Percentiles rank a stretch among this genome's conserved stretches.
Evolutionary conservation across 1,140 invertebrate species (phyloP).

Genomic region (Chrysomallon squamiferum): DNA sequence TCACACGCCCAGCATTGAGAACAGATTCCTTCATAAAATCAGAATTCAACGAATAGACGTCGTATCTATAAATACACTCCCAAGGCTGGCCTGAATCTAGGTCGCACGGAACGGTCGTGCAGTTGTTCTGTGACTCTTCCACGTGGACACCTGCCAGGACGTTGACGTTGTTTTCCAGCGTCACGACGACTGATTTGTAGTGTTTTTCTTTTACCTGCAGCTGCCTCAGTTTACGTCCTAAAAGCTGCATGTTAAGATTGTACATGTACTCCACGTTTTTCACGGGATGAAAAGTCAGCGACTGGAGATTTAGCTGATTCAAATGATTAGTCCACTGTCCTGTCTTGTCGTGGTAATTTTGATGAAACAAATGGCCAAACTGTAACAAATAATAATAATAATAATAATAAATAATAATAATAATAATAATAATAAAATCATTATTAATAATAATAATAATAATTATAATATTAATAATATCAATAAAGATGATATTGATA

Average conservation of each 20-base stretch:
- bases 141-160: neutral
- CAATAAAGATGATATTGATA: neutral
- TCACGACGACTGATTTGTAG: neutral
- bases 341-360: neutral
- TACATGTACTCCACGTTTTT: neutral
- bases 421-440: too few species aligned
- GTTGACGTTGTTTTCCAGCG: neutral
- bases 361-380: neutral
- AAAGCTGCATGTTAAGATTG: neutral
- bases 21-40: neutral
- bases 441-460: neutral
- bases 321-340: neutral
- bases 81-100: neutral
- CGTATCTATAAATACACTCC: neutral
- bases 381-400: neutral
- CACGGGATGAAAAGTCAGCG: neutral
- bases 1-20: neutral
- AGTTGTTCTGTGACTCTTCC: neutral
- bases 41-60: neutral
- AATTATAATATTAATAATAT: neutral
- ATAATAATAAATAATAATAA: too few species aligned
- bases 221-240: neutral
- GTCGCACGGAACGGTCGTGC: neutral
- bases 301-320: neutral
- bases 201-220: neutral